phyloP scores from a whole-genome alignment of 2,888 invertebrate species.

The Esperia sulphurella region DNA sequence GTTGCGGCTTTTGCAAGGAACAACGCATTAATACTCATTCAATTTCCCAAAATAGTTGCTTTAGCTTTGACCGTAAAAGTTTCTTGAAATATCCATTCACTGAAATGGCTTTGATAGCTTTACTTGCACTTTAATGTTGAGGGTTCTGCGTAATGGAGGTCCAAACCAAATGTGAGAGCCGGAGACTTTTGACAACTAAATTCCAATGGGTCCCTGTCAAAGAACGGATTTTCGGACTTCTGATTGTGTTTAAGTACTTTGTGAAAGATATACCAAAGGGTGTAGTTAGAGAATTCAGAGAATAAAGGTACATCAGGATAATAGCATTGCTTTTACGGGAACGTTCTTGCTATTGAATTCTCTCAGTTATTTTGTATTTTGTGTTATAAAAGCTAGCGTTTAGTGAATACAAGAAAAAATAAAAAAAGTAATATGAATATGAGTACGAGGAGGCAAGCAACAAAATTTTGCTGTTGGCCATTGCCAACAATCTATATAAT shows the following conservation, averaged over 20 bases:
- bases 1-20: neutral
- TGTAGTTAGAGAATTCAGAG: too few relatives aligned
- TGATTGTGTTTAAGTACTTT: conserved; percentile 1
- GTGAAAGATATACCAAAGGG: neutral
- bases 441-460: too few relatives aligned
- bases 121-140: conserved; percentile 23
- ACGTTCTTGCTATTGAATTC: too few relatives aligned
- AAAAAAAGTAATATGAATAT: too few relatives aligned
- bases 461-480: too few relatives aligned
- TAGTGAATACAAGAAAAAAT: too few relatives aligned
- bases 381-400: too few relatives aligned
- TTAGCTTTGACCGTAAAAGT: conserved; percentile 1
- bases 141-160: conserved; percentile 31
- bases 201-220: conserved; percentile 23
- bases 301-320: too few relatives aligned
- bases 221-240: conserved; percentile 2
- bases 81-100: conserved; percentile 4
- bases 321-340: too few relatives aligned
- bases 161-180: neutral
- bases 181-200: conserved; percentile 29
- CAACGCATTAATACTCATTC: neutral
- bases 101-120: conserved; percentile 16
- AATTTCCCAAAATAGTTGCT: neutral
- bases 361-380: too few relatives aligned
- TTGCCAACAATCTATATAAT: too few relatives aligned